A percentile compares a stretch with the other conserved stretches of the same genome.
phyloP scores from a whole-genome alignment of 2,888 invertebrate genomes.

The Agrotis ipsilon region DNA sequence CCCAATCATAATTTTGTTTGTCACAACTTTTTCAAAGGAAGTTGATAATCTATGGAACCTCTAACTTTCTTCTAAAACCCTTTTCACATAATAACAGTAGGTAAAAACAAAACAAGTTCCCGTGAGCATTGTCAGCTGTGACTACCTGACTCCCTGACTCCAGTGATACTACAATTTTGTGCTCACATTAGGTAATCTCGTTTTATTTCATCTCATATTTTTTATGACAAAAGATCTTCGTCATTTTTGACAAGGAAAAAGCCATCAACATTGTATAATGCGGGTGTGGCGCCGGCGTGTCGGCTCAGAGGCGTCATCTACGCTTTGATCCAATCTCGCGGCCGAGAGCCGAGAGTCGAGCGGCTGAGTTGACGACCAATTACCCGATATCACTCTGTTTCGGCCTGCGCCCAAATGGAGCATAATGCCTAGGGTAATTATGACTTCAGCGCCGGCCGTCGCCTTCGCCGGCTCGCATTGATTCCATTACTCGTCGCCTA shows the following conservation, averaged over 20 bases:
- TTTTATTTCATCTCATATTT: constrained; percentile 87
- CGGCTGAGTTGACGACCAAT: constrained; percentile 88
- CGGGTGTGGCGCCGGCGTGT: constrained; percentile 86
- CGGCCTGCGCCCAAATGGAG: constrained; percentile 88
- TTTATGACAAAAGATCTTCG: constrained; percentile 90
- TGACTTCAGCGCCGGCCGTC: constrained; percentile 81
- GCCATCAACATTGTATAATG: constrained; percentile 90
- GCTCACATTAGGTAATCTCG: constrained; percentile 86
- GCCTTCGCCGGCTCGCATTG: constrained; percentile 70
- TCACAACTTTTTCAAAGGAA: neutral
- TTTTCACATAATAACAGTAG: constrained; percentile 46
- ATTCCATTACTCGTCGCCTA: constrained; percentile 78
- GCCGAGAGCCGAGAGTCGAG: constrained; percentile 59
- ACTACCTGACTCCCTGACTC: constrained; percentile 83
- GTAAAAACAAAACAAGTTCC: constrained; percentile 55
- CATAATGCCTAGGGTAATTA: constrained; percentile 91
- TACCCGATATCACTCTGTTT: constrained; percentile 90
- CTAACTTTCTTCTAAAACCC: constrained; percentile 13
- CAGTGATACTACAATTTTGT: constrained; percentile 84
- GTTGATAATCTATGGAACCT: neutral
- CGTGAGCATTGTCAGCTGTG: constrained; percentile 60
- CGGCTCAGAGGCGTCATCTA: constrained; percentile 83
- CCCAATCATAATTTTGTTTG: neutral
- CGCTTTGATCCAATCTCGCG: constrained; percentile 87
- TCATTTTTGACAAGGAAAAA: constrained; percentile 91